phyloP scores from a whole-genome alignment of 2,113 vertebrate species.

The Hippotragus niger region DNA sequence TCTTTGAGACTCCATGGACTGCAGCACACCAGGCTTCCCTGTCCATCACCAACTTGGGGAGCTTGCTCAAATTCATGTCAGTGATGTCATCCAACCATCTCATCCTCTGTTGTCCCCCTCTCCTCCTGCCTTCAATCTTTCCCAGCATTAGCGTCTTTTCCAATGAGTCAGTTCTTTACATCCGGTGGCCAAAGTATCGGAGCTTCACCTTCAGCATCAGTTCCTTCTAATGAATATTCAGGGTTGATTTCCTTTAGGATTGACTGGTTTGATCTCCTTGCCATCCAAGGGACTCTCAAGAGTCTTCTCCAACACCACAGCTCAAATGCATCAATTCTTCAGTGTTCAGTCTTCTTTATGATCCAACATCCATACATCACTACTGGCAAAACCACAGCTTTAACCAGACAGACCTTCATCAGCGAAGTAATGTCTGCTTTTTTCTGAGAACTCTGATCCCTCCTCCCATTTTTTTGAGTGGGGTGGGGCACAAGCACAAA shows the following conservation, averaged over 20 bases:
- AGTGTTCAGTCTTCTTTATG: not conserved
- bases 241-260: not conserved
- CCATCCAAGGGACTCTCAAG: not conserved
- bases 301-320: not conserved
- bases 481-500: not conserved
- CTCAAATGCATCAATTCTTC: not conserved
- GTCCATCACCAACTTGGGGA: not conserved
- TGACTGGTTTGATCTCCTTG: not conserved
- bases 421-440: not conserved
- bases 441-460: not conserved
- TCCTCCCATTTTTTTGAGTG: not conserved
- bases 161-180: not conserved
- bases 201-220: not conserved
- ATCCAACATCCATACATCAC: not conserved
- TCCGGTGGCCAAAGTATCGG: not conserved
- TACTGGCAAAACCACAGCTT: not conserved
- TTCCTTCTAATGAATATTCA: not conserved
- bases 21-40: not conserved
- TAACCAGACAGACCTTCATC: not conserved
- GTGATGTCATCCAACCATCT: not conserved
- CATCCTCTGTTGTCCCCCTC: not conserved
- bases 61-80: not conserved
- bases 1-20: not conserved
- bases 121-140: not conserved
- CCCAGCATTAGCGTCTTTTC: not conserved